Base-by-base conservation (phyloP, 2,888 invertebrate species). In the Plebejus melissa region DNA sequence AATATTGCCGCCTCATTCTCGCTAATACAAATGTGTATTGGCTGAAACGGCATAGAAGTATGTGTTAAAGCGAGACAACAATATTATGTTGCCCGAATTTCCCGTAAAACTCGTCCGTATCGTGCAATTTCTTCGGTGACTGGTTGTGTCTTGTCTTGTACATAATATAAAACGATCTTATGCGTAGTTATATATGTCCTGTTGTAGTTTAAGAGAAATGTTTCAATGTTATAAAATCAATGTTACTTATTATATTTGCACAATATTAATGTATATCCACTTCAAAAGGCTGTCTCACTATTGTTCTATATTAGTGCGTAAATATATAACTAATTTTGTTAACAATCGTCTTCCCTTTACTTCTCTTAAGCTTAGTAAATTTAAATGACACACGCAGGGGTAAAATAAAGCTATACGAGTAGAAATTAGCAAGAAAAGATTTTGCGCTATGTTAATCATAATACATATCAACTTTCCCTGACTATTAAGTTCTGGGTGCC, bases 201-300 rank as follows among this genome's bases (percentile, higher is more conserved):
- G 79, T 79, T 80, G 76, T 78, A 80, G 75, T 32, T 4, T 77
- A 79, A 77, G 78, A 77, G 77, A 78, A 80, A 78, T 85, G 85
- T 86, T 86, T 82, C 79, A 80, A 80, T 80, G 80, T 80, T 77
- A 72, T 74, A 71, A 78, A 82, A 80, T 81, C 79, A 79, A 76
- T 81, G 80, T 81, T 79, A 80, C 80, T 79, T 81, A 82, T 80
- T 80, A 74, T 79, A 79, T 78, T 79, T 84, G 87, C 88, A 89
- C 89, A 86, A 86, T 84, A 85, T 85, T 82, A 82, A 83, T 80
- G 82, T 85, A 84, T 82, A 50, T 54, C 72, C 84, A 84, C 83
- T 82, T 80, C 80, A 74, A 80, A 87, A 87, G 86, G 87, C 86
- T 88, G 86, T 87, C 84, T 81, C 79, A 80, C 77, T 50, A 71